Evolutionary conservation across 2,888 invertebrate species (phyloP).

Genomic region (Drosophila merina): DNA sequence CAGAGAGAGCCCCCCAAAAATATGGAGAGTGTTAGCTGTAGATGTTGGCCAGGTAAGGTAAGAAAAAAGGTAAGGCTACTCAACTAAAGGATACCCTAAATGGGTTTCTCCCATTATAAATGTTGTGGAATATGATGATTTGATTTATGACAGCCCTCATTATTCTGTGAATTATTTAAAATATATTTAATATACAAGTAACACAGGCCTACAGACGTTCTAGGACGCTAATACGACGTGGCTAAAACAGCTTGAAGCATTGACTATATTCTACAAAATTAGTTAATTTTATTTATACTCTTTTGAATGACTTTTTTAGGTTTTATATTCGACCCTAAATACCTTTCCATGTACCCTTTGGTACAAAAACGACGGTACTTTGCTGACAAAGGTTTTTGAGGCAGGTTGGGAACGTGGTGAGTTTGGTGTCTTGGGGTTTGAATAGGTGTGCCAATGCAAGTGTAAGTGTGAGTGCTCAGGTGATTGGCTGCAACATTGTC

Average conservation of each 20-base stretch:
- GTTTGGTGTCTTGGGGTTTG: constrained; percentile 7
- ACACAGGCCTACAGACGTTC: too few relatives aligned
- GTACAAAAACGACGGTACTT: constrained; percentile 6
- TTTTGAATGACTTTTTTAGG: too few relatives aligned
- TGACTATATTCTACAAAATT: too few relatives aligned
- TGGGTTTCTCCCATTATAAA: too few relatives aligned
- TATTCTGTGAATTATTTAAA: too few relatives aligned
- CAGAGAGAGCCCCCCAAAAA: constrained; percentile 18
- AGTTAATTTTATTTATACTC: too few relatives aligned
- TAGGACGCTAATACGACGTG: too few relatives aligned
- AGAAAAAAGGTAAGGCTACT: background rate
- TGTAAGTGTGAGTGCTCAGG: constrained; percentile 43
- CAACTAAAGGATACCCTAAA: background rate
- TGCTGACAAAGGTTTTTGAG: constrained; percentile 52
- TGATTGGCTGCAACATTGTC: constrained; percentile 63
- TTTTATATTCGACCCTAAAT: too few relatives aligned
- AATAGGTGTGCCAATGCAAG: constrained; percentile 10
- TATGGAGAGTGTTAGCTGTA: constrained; percentile 8
- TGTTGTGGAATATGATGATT: too few relatives aligned
- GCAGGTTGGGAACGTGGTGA: constrained; percentile 61
- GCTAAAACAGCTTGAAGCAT: too few relatives aligned
- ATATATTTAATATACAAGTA: too few relatives aligned
- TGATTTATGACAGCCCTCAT: too few relatives aligned
- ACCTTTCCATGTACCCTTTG: background rate
- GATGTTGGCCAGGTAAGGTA: background rate